A percentile compares a stretch with the other conserved stretches of the same genome.
These are phyloP conservation scores for Caenorhabditis japonica DNA, from an alignment of 2,888 invertebrate genomes.

Conservation along the genomic window DNA sequence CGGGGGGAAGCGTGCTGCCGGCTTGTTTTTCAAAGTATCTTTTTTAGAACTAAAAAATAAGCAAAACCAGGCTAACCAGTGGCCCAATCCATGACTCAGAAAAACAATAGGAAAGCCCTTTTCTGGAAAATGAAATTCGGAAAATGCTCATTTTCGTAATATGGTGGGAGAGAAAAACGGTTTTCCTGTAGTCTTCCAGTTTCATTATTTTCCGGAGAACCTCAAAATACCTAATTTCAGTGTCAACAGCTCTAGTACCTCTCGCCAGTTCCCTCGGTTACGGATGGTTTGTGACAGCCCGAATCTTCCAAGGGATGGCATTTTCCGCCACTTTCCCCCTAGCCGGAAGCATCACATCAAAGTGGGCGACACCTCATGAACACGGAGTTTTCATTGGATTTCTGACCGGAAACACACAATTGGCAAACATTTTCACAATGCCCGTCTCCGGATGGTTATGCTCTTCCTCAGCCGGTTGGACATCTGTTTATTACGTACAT, in stretches of 20 bases:
- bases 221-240: no score
- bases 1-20: no score
- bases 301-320: slow-evolving; percentile 57
- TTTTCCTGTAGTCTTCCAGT: no score
- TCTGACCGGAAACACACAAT: slow-evolving; percentile 56
- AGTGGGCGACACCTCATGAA: slow-evolving; percentile 56
- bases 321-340: slow-evolving; percentile 58
- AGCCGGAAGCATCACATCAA: slow-evolving; percentile 52
- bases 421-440: slow-evolving; percentile 61
- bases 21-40: no score
- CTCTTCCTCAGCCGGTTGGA: slow-evolving; percentile 56
- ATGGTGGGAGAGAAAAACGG: no score
- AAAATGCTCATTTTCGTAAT: no score
- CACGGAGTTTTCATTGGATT: slow-evolving; percentile 60
- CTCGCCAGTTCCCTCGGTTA: slow-evolving; percentile 45
- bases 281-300: slow-evolving; percentile 52
- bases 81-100: no score
- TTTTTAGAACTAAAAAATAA: no score
- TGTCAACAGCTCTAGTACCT: slow-evolving; percentile 51
- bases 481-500: slow-evolving; percentile 58
- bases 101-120: no score
- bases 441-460: slow-evolving; percentile 57
- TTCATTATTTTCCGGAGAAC: no score
- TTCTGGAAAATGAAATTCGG: no score
- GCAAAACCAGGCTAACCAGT: no score